Conservation (phyloP, 2,797 vertebrate genomes). For the Balearica regulorum region DNA sequence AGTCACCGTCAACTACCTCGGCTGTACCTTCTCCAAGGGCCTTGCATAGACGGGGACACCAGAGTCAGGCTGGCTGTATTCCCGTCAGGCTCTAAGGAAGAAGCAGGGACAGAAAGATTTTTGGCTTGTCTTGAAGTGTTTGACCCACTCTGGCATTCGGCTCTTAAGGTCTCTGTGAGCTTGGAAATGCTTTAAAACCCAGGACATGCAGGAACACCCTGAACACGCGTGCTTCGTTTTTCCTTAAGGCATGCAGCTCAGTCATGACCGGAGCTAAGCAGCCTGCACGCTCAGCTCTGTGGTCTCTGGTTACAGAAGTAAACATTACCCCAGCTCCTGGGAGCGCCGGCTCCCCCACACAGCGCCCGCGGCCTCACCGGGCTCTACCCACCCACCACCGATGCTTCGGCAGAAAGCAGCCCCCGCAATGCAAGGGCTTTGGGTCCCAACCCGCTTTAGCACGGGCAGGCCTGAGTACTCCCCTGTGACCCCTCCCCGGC, state of each 20-base stretch:
- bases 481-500: rapidly evolving
- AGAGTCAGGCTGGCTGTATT: background rate
- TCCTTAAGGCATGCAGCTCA: background rate
- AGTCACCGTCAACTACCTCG: background rate
- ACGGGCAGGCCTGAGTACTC: rapidly evolving
- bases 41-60: rapidly evolving
- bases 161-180: background rate
- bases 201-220: background rate
- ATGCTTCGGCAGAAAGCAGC: background rate
- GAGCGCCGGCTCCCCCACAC: background rate
- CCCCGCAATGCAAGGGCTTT: background rate
- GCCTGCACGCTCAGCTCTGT: background rate
- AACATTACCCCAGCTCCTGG: rapidly evolving
- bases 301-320: background rate
- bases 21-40: background rate
- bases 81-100: background rate
- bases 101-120: background rate
- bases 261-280: background rate
- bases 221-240: rapidly evolving
- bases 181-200: background rate
- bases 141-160: rapidly evolving
- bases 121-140: background rate
- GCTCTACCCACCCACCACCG: background rate
- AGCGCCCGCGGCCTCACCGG: rapidly evolving
- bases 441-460: background rate